Base-by-base conservation (phyloP, 2,797 vertebrate species). In the Gadopsis marmoratus region DNA sequence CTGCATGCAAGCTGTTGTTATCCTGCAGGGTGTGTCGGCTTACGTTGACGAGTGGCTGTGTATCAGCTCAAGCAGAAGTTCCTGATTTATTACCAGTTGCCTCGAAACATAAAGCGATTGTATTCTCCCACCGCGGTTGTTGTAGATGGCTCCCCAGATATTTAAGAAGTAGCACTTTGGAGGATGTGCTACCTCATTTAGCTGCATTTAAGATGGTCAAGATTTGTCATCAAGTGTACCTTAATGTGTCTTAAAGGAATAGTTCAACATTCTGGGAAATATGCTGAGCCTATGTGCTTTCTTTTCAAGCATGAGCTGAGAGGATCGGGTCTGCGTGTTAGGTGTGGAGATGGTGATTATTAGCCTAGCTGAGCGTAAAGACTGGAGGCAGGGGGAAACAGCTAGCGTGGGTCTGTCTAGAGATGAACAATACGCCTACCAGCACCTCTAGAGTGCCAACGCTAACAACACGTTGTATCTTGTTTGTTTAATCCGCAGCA, bases 31-130 rank as follows among this genome's bases (percentile, higher is more conserved):
- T 55, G 71, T 71, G 71, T n/a, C 31, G 3, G 19, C n/a, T 75
- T 35, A 13, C 14, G 60, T 81, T 69, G 83, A 81, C 64, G 56
- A 79, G 37, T 2, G 39, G 4, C 45, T 68, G 37, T 51, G 21
- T 14, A 71, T 37, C 14, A 56, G 21, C 37, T 45, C 39, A 66
- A 80, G 31, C 56, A 70, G 76, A 75, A 80, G 76, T 85, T 62
- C 53, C 11, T 66, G 37, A 82, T 89, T 81, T 79, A 79, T 82
- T 12, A 45, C 12, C 11, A 4, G 26, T 41, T 59, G 16, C 51
- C 74, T 53, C 7, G 54, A 17, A 65, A 76, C 62, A 43, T 35
- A 2, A n/a, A 23, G 70, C 56, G 64, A 53, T 73, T 77, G 51
- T 74, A 5, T 59, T 64, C 3, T 31, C 13, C 48, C 31, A 21